Evolutionary conservation across 2,797 vertebrate species (phyloP), one percentile per base, ranked within the genome.

Genomic region (Epinephelus malabaricus): DNA sequence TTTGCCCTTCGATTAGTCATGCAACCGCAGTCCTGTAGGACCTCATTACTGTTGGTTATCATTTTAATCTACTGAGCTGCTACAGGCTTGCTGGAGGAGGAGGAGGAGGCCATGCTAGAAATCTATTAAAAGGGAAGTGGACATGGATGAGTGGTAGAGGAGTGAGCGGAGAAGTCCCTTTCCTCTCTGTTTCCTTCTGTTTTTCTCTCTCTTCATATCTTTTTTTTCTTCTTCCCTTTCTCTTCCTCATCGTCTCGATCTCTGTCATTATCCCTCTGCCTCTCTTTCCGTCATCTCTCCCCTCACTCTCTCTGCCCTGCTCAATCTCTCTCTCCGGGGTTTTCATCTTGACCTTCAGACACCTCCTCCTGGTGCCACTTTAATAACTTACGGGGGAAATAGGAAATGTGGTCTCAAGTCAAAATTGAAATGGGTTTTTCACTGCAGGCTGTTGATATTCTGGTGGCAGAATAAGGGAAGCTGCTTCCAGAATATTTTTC

Each of bases 341-440:
- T 91, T 91, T 90, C 89, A 88, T 92, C 82, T 90, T 92, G 93
- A 94, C 93, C 93, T 93, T 93, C 90, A 92, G 60, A 92, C 85
- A 86, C 89, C 87, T 90, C 78, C 90, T 89, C 87, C 88, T 74
- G 84, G 85, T 90, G 86, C 90, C 84, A 82, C 92, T 89, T 90
- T 92, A 91, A 93, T 92, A 92, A 90, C 90, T 76, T 87, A 78
- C 75, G 21, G 73, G 62, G 85, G 80, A 88, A 91, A 92, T 81
- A 84, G 90, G 82, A 92, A 94, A 92, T 90, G 89, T 85, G 82
- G 76, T 92, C 69, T 91, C 71, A 79, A 91, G 86, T 91, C 87
- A 83, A 82, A 92, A 90, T 88, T 92, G 86, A 92, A 94, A 92
- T 93, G 71, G 76, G 45, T 87, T 93, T 92, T 88, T 82, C 79